Conservation (phyloP, 2,888 invertebrate species). For the Andrena flavipes region DNA sequence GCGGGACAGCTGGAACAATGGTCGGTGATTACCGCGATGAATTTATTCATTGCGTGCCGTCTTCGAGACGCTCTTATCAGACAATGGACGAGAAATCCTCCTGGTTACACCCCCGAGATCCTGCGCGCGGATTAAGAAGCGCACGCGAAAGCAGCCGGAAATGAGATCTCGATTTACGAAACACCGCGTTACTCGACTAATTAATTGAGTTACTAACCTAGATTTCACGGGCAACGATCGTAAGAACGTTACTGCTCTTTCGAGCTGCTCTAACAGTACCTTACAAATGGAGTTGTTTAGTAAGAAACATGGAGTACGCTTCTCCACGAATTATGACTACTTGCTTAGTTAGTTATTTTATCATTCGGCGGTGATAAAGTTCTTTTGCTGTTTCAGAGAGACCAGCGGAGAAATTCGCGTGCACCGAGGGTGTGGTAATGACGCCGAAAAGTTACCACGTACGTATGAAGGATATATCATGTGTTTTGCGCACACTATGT, state of each 20-base stretch:
- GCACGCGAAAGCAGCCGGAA: slow-evolving; percentile 29
- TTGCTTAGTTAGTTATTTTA: background rate
- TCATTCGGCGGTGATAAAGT: background rate
- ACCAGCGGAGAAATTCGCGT: background rate
- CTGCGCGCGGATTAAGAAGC: slow-evolving; percentile 29
- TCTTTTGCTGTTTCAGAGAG: background rate
- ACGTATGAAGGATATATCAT: background rate
- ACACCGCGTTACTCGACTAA: background rate
- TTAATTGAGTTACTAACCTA: slow-evolving; percentile 6
- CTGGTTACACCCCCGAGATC: slow-evolving; percentile 23
- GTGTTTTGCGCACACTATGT: background rate
- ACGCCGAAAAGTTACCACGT: background rate
- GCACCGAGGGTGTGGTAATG: background rate
- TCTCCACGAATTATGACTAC: background rate
- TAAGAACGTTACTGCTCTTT: background rate
- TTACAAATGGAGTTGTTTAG: background rate
- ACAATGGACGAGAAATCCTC: slow-evolving; percentile 34
- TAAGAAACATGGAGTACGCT: background rate
- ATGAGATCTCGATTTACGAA: slow-evolving; percentile 15
- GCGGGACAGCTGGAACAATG: slow-evolving; percentile 23
- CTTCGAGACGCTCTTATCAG: slow-evolving; percentile 36
- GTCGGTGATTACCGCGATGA: slow-evolving; percentile 30
- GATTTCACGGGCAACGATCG: background rate
- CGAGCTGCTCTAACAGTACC: background rate
- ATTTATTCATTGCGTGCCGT: slow-evolving; percentile 54